Percentiles rank a stretch among this genome's conserved stretches.
These are phyloP conservation scores for Anthophora plumipes DNA, from an alignment of 2,888 invertebrate species.

Conservation along the genomic window DNA sequence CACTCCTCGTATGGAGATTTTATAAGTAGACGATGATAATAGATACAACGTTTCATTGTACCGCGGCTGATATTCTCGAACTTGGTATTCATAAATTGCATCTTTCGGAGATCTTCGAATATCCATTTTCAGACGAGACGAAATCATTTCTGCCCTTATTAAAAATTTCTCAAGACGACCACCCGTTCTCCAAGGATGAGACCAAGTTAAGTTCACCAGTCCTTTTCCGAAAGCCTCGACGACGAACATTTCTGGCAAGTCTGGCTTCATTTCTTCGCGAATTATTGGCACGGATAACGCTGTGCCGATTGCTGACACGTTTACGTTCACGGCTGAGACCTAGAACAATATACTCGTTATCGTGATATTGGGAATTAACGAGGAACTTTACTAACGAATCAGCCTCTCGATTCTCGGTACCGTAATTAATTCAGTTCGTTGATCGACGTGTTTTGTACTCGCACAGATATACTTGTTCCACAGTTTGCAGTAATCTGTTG, in stretches of 20 bases:
- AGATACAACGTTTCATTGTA: slow-evolving; percentile 62
- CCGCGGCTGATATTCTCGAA: slow-evolving; percentile 37
- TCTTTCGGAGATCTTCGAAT: background rate
- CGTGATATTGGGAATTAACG: background rate
- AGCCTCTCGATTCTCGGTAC: background rate
- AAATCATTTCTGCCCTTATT: slow-evolving; percentile 38
- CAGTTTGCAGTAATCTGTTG: slow-evolving; percentile 51
- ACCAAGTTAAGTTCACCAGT: slow-evolving; percentile 61
- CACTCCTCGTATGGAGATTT: slow-evolving; percentile 55
- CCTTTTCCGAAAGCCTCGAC: slow-evolving; percentile 26
- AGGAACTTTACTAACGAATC: background rate
- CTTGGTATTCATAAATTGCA: background rate
- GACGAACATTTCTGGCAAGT: slow-evolving; percentile 39
- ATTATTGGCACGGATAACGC: background rate
- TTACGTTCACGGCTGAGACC: slow-evolving; percentile 68
- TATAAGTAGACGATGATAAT: slow-evolving; percentile 66
- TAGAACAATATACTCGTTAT: slow-evolving; percentile 30
- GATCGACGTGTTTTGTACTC: background rate
- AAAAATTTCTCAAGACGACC: slow-evolving; percentile 56
- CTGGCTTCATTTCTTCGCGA: slow-evolving; percentile 9
- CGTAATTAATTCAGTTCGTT: background rate
- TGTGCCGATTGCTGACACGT: slow-evolving; percentile 46
- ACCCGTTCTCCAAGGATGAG: slow-evolving; percentile 68
- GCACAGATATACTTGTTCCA: slow-evolving; percentile 65
- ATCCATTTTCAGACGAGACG: slow-evolving; percentile 38